Base-by-base conservation (phyloP, 1,140 invertebrate genomes). In the Drosophila ananassae region DNA sequence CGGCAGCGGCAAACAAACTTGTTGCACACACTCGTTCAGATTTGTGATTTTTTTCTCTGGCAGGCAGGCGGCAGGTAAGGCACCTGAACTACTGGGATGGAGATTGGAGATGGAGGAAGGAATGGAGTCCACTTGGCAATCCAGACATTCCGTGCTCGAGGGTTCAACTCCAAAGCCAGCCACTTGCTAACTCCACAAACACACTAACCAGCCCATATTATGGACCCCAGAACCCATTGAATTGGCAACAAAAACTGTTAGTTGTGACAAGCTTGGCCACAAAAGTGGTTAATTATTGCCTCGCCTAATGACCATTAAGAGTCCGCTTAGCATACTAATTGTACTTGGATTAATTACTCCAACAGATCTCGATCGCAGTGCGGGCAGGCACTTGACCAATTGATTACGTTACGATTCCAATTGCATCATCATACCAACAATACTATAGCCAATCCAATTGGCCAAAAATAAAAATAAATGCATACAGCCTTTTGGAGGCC, bases 261-360 rank as follows among this genome's bases (percentile, higher is more conserved):
- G 81, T 74, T 87, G 82, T 87, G 81, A 84, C 81, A 84, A 78
- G 68, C 77, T 50, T 34, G 67, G 30, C 48, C 67, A 59, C 59
- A 57, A 69, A 80, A 73, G 67, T 80, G 81, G 81, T 58, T 81
- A 77, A 85, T 84, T 84, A 77, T 69, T 67, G 59, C 28, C 57
- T 64, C 50, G 46, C 54, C 58, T 78, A 74, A 82, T 74, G 74
- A 79, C 73, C 58, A 81, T 77, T 87, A 75, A 32, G 34, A 32
- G 47, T 32, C 50, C 59, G 25, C 68, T 87, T 68, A 80, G 54
- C 73, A 85, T 68, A 47, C 68, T 79, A 73, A 84, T 73, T 87
- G 63, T 71, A 77, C 66, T 71, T 77, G 73, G 63, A 77, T 84
- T 84, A 87, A 84, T 84, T 87, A 67, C 60, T 37, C 10, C 10